Evolutionary conservation across 2,113 vertebrate species (phyloP).

Genomic region (Pica pica): DNA sequence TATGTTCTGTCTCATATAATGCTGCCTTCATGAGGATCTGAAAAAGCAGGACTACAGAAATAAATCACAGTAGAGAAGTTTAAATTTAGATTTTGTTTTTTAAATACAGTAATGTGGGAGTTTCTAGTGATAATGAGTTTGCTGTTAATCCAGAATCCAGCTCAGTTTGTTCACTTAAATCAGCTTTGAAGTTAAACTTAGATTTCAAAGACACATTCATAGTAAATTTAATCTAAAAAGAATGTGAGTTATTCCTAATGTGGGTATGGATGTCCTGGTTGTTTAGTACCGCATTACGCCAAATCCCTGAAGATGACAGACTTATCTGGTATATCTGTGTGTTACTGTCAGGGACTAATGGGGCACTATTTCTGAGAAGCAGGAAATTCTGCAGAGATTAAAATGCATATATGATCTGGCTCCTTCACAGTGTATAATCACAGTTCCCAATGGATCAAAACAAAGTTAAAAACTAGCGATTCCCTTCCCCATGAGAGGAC

Average conservation of each 20-base stretch:
- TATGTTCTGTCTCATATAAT: background rate
- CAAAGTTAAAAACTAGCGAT: background rate
- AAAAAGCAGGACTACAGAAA: background rate
- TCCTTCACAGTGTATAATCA: background rate
- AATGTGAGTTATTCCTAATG: background rate
- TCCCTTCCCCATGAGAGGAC: background rate
- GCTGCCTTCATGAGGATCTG: background rate
- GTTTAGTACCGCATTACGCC: background rate
- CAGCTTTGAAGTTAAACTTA: background rate
- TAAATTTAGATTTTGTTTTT: background rate
- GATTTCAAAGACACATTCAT: background rate
- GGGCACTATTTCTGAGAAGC: background rate
- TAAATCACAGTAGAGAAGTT: background rate
- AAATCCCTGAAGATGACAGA: background rate
- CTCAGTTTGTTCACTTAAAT: background rate
- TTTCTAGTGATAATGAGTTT: background rate
- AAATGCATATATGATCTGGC: background rate
- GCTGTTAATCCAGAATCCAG: background rate
- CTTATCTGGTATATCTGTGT: background rate
- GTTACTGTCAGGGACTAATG: background rate
- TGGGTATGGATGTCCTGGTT: background rate
- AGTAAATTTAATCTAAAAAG: background rate
- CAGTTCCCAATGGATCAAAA: background rate
- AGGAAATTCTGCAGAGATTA: background rate
- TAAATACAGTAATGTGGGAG: background rate